Conservation (phyloP, 2,888 invertebrate species). For the Omphaloscelis lunosa region DNA sequence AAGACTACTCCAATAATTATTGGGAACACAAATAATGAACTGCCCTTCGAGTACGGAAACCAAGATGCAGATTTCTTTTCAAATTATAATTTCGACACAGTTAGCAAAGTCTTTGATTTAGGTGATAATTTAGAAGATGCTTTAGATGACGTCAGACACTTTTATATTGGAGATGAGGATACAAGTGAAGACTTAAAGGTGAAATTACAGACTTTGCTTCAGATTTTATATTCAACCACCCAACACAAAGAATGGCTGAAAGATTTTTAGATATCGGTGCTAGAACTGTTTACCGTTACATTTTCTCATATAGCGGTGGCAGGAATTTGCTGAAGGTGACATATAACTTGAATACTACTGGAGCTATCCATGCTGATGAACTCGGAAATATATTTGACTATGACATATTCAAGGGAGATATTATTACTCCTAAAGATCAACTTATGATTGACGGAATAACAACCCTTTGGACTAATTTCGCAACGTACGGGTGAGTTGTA, state of each 20-base stretch:
- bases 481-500: constrained; percentile 29
- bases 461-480: constrained; percentile 67
- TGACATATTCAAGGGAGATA: constrained; percentile 5
- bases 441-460: constrained; percentile 53
- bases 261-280: constrained; percentile 35
- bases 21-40: constrained; percentile 36
- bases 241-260: constrained; percentile 47
- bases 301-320: constrained; percentile 49
- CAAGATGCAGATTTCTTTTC: constrained; percentile 3
- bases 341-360: constrained; percentile 8
- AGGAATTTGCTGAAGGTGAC: constrained; percentile 15
- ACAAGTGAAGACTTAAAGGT: constrained; percentile 8
- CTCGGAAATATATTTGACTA: constrained; percentile 56
- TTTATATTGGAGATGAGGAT: constrained; percentile 53
- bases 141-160: constrained; percentile 20
- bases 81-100: constrained; percentile 17
- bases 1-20: constrained; percentile 30
- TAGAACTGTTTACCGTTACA: constrained; percentile 39
- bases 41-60: constrained; percentile 6
- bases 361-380: constrained; percentile 59
- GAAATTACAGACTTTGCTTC: constrained; percentile 32
- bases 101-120: constrained; percentile 10
- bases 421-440: constrained; percentile 48
- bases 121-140: constrained; percentile 28
- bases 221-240: constrained; percentile 36